Conservation (phyloP, 2,888 invertebrate genomes). For the Corythucha ciliata region DNA sequence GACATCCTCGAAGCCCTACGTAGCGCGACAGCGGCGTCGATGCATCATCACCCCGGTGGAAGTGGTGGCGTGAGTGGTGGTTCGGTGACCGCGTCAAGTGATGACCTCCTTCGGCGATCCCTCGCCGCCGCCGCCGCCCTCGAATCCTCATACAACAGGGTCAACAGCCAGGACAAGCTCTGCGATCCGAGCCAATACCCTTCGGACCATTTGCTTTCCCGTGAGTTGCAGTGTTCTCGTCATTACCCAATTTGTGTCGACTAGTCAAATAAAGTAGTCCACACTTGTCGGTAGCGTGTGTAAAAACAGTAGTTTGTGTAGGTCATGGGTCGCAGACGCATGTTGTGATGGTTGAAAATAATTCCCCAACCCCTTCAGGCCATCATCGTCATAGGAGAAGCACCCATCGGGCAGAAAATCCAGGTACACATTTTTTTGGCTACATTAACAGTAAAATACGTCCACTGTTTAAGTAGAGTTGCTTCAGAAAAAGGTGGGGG, state of each 20-base stretch:
- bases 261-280: background rate
- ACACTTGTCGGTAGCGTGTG: no score
- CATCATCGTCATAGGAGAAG: slow-evolving; percentile 29
- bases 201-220: slow-evolving; percentile 19
- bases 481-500: no score
- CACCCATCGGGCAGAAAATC: slow-evolving; percentile 30
- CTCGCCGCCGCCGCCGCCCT: slow-evolving; percentile 40
- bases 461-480: background rate
- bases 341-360: slow-evolving; percentile 32
- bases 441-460: background rate
- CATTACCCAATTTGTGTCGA: no score
- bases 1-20: slow-evolving; percentile 83
- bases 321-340: slow-evolving; percentile 31
- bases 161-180: slow-evolving; percentile 57
- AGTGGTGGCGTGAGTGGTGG: slow-evolving; percentile 77
- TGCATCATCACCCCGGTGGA: slow-evolving; percentile 57
- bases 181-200: slow-evolving; percentile 46
- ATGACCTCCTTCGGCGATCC: slow-evolving; percentile 59
- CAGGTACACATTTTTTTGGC: slow-evolving; percentile 23
- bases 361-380: slow-evolving; percentile 30
- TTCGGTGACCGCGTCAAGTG: slow-evolving; percentile 55
- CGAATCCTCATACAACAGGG: slow-evolving; percentile 47
- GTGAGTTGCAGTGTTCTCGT: no score
- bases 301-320: no score
- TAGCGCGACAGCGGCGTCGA: slow-evolving; percentile 65